A percentile compares a stretch with the other conserved stretches of the same genome.
Evolutionary conservation across 1,140 invertebrate species (phyloP).

Genomic region (Condylostylus longicornis): DNA sequence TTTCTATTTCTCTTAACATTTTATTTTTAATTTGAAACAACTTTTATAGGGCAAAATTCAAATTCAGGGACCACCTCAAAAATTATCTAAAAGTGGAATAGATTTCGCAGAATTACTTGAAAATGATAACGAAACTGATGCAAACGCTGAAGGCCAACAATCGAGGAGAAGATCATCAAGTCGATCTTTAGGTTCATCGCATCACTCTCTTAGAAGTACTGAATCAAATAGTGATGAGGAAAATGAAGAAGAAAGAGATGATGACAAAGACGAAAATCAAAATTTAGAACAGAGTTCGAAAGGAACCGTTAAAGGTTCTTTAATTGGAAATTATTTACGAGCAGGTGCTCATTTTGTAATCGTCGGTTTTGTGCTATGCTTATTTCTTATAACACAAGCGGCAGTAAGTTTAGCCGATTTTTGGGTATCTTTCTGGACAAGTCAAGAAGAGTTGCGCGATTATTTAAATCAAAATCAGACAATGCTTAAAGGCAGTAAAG

Average conservation of each 20-base stretch:
- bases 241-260: background rate
- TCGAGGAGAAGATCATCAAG: slow-evolving; percentile 1
- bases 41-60: slow-evolving; percentile 32
- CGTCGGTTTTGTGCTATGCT: slow-evolving; percentile 23
- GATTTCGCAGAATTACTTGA: slow-evolving; percentile 41
- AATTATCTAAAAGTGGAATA: slow-evolving; percentile 43
- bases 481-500: background rate
- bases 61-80: slow-evolving; percentile 47
- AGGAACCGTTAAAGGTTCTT: slow-evolving; percentile 10
- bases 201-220: background rate
- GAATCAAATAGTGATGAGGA: background rate
- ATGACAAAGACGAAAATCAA: slow-evolving; percentile 1
- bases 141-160: too few relatives aligned
- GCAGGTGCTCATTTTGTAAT: slow-evolving; percentile 27
- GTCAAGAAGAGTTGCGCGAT: slow-evolving; percentile 4
- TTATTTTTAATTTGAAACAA: background rate
- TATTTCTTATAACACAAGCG: slow-evolving; percentile 34
- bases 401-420: slow-evolving; percentile 40
- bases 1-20: background rate
- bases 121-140: slow-evolving; percentile 13
- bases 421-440: slow-evolving; percentile 42
- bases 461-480: background rate
- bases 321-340: slow-evolving; percentile 10
- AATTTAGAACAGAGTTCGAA: slow-evolving; percentile 7
- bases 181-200: background rate